A percentile compares a stretch with the other conserved stretches of the same genome.
Conservation (phyloP, 2,113 vertebrate genomes). For the Ursus arctos region DNA sequence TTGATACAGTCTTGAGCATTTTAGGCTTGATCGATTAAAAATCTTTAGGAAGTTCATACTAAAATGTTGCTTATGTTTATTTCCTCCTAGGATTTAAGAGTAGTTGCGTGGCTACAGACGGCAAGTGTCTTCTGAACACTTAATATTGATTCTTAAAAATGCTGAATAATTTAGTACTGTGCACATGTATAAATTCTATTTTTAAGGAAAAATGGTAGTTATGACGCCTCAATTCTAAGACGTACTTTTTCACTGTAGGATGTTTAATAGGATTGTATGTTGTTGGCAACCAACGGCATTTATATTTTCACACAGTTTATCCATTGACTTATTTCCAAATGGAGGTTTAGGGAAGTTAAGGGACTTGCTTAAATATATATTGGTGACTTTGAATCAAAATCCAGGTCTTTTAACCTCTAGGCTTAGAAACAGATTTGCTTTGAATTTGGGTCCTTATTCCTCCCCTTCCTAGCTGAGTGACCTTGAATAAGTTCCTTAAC, state of each 20-base stretch:
- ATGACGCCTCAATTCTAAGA: neutral
- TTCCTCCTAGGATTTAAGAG: conserved; percentile 21
- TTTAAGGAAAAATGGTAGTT: neutral
- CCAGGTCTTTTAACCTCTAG: neutral
- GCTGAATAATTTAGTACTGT: neutral
- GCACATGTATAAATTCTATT: neutral
- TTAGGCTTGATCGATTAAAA: neutral
- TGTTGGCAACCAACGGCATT: neutral
- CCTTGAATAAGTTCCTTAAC: neutral
- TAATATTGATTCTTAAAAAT: conserved; percentile 39
- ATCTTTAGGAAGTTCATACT: conserved; percentile 1
- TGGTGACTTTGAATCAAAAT: conserved; percentile 32
- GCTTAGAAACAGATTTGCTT: conserved; percentile 40
- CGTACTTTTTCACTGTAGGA: neutral
- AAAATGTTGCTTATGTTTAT: neutral
- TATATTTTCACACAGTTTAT: neutral
- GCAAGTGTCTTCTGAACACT: conserved; percentile 21
- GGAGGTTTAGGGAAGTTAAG: neutral
- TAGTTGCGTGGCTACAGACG: neutral
- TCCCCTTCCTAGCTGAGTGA: neutral
- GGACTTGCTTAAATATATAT: conserved; percentile 6
- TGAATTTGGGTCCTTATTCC: neutral
- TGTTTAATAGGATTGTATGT: neutral
- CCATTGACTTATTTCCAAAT: conserved; percentile 18
- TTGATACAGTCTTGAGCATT: neutral